These are phyloP conservation scores for Takifugu bimaculatus DNA, from an alignment of 2,113 vertebrate genomes.

Conservation along the genomic window DNA sequence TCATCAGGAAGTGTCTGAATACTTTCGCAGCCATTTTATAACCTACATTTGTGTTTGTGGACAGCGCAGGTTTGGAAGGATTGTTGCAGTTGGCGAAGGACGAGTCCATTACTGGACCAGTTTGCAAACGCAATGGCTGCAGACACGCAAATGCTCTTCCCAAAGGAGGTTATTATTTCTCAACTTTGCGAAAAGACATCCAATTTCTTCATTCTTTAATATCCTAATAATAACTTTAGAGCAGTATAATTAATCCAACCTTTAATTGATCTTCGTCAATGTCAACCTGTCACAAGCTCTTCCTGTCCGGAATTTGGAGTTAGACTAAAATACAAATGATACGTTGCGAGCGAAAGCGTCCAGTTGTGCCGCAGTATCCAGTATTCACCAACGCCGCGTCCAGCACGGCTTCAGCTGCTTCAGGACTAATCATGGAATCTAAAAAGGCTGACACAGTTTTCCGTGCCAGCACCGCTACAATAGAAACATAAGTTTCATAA, in stretches of 20 bases:
- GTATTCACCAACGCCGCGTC: not conserved
- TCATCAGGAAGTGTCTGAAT: slow-evolving; percentile 48
- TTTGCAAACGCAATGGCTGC: slow-evolving; percentile 7
- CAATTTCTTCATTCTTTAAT: not conserved
- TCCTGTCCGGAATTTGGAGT: not conserved
- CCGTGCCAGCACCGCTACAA: no score
- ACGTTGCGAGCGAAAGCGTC: not conserved
- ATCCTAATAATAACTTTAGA: not conserved
- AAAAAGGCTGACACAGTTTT: no score
- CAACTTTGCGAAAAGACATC: not conserved
- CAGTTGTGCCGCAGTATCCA: no score
- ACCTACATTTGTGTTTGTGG: slow-evolving; percentile 31
- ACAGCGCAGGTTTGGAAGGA: slow-evolving; percentile 7
- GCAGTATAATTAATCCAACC: not conserved
- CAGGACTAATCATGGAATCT: no score
- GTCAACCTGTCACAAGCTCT: not conserved
- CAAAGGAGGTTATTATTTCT: not conserved
- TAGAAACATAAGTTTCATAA: no score
- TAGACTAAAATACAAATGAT: slow-evolving; percentile 5
- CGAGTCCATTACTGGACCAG: slow-evolving; percentile 21
- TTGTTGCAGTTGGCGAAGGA: slow-evolving; percentile 7
- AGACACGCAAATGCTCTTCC: slow-evolving; percentile 9
- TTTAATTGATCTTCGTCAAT: not conserved
- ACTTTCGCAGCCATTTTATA: slow-evolving; percentile 44
- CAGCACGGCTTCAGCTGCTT: no score